phyloP scores from a whole-genome alignment of 2,888 invertebrate species.

The Idaea dimidiata region DNA sequence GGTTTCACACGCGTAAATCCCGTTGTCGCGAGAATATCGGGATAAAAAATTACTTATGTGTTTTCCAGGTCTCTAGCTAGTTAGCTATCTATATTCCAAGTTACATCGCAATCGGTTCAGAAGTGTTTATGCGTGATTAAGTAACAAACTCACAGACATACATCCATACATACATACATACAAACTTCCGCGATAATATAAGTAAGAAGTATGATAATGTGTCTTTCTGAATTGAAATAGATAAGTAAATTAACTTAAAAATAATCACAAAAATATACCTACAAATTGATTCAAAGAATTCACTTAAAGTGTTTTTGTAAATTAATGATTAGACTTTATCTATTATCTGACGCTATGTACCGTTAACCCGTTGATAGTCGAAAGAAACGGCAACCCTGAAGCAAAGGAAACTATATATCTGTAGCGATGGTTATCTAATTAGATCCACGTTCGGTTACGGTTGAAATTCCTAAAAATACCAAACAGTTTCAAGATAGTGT shows the following conservation, averaged over 20 bases:
- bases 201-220: too few relatives aligned
- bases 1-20: too few relatives aligned
- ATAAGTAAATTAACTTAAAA: background rate
- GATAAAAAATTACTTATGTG: too few relatives aligned
- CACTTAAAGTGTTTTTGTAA: background rate
- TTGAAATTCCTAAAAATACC: slow-evolving; percentile 37
- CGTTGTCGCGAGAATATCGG: too few relatives aligned
- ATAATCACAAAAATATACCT: background rate
- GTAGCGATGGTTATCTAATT: slow-evolving; percentile 53
- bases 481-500: slow-evolving; percentile 27
- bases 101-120: too few relatives aligned
- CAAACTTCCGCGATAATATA: too few relatives aligned
- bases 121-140: too few relatives aligned
- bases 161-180: too few relatives aligned
- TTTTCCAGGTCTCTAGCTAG: too few relatives aligned
- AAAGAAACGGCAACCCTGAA: slow-evolving; percentile 27
- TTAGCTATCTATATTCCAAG: too few relatives aligned
- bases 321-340: background rate
- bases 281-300: background rate
- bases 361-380: background rate
- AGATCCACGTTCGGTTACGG: slow-evolving; percentile 40
- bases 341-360: background rate
- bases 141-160: too few relatives aligned
- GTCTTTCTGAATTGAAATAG: background rate
- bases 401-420: slow-evolving; percentile 50